Conservation (phyloP, 2,113 vertebrate genomes). For the Numenius arquata region DNA sequence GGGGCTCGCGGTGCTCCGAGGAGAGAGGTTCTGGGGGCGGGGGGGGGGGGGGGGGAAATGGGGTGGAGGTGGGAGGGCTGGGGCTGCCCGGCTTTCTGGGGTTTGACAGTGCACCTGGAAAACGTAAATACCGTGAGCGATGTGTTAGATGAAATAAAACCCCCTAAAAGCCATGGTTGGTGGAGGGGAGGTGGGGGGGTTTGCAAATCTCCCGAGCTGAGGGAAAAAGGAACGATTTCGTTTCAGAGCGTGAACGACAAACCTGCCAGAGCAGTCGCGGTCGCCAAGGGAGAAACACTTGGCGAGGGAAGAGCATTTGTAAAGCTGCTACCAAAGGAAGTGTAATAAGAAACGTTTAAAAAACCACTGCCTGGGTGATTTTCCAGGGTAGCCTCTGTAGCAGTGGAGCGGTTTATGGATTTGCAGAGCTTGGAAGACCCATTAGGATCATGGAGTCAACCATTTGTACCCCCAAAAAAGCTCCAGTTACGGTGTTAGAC, state of each 20-base stretch:
- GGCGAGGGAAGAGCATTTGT: conserved; percentile 8
- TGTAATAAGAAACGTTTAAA: background rate
- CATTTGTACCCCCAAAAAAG: background rate
- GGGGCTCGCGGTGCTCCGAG: background rate
- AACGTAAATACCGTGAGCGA: fast-evolving
- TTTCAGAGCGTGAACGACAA: background rate
- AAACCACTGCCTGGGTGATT: conserved; percentile 8
- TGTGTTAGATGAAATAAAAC: background rate
- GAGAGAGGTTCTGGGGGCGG: background rate
- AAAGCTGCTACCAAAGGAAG: conserved; percentile 17
- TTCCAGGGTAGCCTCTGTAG: background rate
- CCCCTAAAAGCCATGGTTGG: background rate
- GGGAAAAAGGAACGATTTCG: background rate
- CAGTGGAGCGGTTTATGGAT: background rate
- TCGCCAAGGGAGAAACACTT: conserved; percentile 24
- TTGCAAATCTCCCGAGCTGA: background rate
- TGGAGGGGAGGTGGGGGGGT: too few species aligned
- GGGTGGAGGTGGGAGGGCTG: background rate
- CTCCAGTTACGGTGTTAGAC: fast-evolving
- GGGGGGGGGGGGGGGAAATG: background rate
- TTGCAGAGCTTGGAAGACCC: background rate
- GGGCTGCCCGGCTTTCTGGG: background rate
- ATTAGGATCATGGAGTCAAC: background rate
- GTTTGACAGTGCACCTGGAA: background rate
- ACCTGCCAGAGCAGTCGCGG: conserved; percentile 13